Evolutionary conservation across 2,888 invertebrate genomes (phyloP), one percentile per base, ranked within the genome.

Genomic region (Unio pictorum): DNA sequence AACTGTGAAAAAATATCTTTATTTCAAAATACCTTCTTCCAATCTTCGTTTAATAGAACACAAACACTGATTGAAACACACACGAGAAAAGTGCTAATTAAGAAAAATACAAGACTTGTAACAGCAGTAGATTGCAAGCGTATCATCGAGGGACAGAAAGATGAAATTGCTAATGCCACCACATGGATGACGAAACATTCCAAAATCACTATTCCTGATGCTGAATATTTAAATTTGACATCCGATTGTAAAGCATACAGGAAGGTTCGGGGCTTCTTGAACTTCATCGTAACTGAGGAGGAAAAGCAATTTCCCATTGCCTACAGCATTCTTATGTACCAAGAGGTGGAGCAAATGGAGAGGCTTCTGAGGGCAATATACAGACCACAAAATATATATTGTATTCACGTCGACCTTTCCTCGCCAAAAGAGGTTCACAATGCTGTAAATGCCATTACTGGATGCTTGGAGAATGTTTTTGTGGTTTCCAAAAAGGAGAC

Each of bases 391-490:
- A 89, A 89, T 73, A 63, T 79, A 18, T 89, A 87, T 71, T 89
- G 89, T 73, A 71, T 89, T n/a, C 89, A 89, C 72, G 81, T 89
- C 2, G 89, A 90, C 71, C 74, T 70, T 17, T 84, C 83, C 57
- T 73, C 86, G 15, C 55, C 72, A 7, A 45, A 65, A 6, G 61
- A 54, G 8, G 69, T 88, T 55, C 82, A 84, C 30, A 64, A 75
- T 8, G 79, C 79, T 11, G 71, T 80, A 23, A 64, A 69, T 1
- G 79, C 83, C 17, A 77, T 88, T n/a, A 79, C 84, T 7, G 72
- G 73, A 26, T 88, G 89, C 71, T 84, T 89, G 55, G 72, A 81
- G 28, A 90, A 90, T 76, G 89, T 90, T 6, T 87, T 88, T 67
- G 75, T 90, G 1, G 86, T 83, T 45, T 84, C 85, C 4, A 81